Base-by-base conservation (phyloP, 1,140 invertebrate genomes). In the Halyomorpha halys region DNA sequence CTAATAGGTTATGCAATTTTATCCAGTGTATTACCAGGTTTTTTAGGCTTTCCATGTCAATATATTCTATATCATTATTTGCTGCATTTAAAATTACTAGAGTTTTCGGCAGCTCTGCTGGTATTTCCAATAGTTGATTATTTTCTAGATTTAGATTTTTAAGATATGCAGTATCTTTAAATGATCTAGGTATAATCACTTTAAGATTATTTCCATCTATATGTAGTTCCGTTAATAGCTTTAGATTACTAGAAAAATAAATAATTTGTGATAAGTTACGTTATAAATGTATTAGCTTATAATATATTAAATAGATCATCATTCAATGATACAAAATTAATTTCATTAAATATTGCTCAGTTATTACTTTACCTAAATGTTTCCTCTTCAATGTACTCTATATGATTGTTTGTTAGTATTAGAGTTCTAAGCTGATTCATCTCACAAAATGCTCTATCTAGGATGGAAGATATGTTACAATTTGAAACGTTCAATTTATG, bases 361-460 rank as follows among this genome's bases (percentile, higher is more conserved):
- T 39, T 13, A 6, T 39, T 39, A 39, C 11, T 25, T 59, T 59
- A 61, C 59, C 59, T 27, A 16, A 61, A 61, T 9, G 3, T 39
- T 2, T 44, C 27, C 11, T 44, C 39, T 44, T 34, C 23, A 34
- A 61, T 61, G 18, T 18, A 34, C 16, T 39, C 25, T 61, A 61
- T 44, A 19, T 34, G 15, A 18, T 61, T 61, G 44, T 61, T 44
- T 61, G 59, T 18, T 6, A 61, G 34, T 19, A 23, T 61, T 19
- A 61, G 39, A 15, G 44, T 39, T 3, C 2, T 44, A 11, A 61
- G 54, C 21, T 23, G 34, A 39, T 13, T 11, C 34, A 39, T 39
- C 34, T 39, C 11, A 39, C 34, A 6, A 39, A 39, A 39, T 39
- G 34, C 34, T 39, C 34, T 39, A 13, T 39, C 34, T 39, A 6